Base-by-base conservation (phyloP, 1,140 invertebrate genomes). In the Tetramorium parvispinum region DNA sequence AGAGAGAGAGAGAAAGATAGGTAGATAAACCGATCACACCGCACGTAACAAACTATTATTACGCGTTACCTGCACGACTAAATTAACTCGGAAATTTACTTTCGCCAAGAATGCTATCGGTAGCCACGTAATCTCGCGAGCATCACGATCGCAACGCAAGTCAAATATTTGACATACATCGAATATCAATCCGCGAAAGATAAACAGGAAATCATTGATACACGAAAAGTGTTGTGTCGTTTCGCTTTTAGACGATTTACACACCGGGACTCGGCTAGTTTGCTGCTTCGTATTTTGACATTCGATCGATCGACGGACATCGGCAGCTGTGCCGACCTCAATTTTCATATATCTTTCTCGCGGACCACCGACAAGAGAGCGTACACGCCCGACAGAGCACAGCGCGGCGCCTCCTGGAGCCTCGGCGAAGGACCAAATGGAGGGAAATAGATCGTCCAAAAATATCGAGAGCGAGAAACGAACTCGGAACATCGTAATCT, bases 401-500 rank as follows among this genome's bases (percentile, higher is more conserved):
- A 32, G 46, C 24, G 27, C 49, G 32, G n/a, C 32, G 76, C 24
- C 86, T 90, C 89, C 88, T 27, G 85, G 75, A 65, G 85, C 8
- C 85, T 61, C 24, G 55, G 24, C 5, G 49, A 57, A 88, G 55
- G 81, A 57, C 61, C 66, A 77, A 85, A 61, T 40, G 70, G 49
- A 75, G 46, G 79, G 46, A 57, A 82, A 51, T 66, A 53, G 77
- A 89, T 87, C 70, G 86, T 85, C 88, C 89, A 85, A 90, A 77
- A 90, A 90, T 90, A 90, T 51, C 85, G 43, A 63, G 46, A 24
- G 24, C 32, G 27, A 21, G 53, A 63, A 49, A 16, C 21, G 32
- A 24, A 2, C n/a, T 21, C 18, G 51, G 16, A 61, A 43, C 6
- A 16, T 43, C 18, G 24, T 24, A 43, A 75, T 40, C 53, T 43